Base-by-base conservation (phyloP, 2,888 invertebrate species). In the Empis stercorea region DNA sequence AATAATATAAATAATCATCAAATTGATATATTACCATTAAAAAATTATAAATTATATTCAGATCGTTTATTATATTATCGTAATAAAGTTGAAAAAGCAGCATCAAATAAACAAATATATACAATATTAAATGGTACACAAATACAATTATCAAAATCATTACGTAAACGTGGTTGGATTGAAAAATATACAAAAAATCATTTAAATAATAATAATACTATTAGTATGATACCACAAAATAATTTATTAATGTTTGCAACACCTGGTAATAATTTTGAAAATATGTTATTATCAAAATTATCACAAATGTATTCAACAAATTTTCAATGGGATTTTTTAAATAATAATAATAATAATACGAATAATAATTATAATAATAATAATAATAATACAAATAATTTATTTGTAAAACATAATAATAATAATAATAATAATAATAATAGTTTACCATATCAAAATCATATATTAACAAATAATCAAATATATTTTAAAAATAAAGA, bases 121-220 rank as follows among this genome's bases (percentile, higher is more conserved):
- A n/a, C n/a, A n/a, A n/a, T n/a, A n/a, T n/a, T n/a, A n/a, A 57
- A 59, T 48, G 67, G 67, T 0, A 59, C 61, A 34, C 64, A 61
- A 30, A 53, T 52, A 4, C 60, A 60, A 1, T 56, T 68, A 9
- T 51, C 65, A 10, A 52, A 56, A 10, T 79, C 82, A 1, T 65
- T 87, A 47, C 55, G 75, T 39, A 73, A 75, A 39, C 70, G 81
- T 10, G 85, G 84, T 0, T 87, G 86, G 86, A 67, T 86, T 3
- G 85, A 87, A 64, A 86, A 84, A 65, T 62, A 78, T 30, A 67
- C 75, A 9, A 55, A 61, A 2, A 53, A 49, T 3, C 55, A 61
- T 7, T 54, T 57, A 15, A 59, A 70, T 37, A 65, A 66, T 45
- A n/a, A n/a, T n/a, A n/a, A n/a, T n/a, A n/a, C n/a, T n/a, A n/a